A percentile compares a stretch with the other conserved stretches of the same genome.
phyloP scores from a whole-genome alignment of 2,888 invertebrate genomes.

The Polymixis lichenea region DNA sequence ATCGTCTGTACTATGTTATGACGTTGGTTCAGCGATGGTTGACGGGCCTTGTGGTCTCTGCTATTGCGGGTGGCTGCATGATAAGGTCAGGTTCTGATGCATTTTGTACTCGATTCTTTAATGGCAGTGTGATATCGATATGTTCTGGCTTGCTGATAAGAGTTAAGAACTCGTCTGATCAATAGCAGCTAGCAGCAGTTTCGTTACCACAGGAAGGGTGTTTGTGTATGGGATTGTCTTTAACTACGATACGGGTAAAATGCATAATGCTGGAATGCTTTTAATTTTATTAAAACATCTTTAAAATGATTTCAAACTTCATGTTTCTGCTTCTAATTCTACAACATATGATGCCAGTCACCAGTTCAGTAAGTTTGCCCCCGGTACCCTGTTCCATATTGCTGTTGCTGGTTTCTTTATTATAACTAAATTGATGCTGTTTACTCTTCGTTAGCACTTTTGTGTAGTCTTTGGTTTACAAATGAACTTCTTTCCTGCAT shows the following conservation, averaged over 20 bases:
- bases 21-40: conserved; percentile 37
- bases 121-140: not conserved
- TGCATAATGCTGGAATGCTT: not conserved
- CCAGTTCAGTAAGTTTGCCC: not conserved
- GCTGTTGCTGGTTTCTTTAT: not conserved
- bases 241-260: too few species aligned
- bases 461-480: not conserved
- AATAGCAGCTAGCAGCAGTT: not conserved
- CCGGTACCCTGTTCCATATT: too few species aligned
- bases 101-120: not conserved
- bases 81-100: not conserved
- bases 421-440: too few species aligned
- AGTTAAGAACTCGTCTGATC: too few species aligned
- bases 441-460: not conserved
- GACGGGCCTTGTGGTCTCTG: conserved; percentile 29
- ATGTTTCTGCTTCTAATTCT: not conserved
- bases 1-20: conserved; percentile 51
- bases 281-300: too few species aligned
- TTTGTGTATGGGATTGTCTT: not conserved
- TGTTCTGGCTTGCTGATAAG: not conserved
- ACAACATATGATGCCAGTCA: not conserved
- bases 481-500: not conserved
- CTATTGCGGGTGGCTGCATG: conserved; percentile 24
- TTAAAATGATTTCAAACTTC: not conserved
- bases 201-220: not conserved